These are phyloP conservation scores for Conopomorpha cramerella DNA, from an alignment of 1,140 invertebrate species.

Conservation along the genomic window DNA sequence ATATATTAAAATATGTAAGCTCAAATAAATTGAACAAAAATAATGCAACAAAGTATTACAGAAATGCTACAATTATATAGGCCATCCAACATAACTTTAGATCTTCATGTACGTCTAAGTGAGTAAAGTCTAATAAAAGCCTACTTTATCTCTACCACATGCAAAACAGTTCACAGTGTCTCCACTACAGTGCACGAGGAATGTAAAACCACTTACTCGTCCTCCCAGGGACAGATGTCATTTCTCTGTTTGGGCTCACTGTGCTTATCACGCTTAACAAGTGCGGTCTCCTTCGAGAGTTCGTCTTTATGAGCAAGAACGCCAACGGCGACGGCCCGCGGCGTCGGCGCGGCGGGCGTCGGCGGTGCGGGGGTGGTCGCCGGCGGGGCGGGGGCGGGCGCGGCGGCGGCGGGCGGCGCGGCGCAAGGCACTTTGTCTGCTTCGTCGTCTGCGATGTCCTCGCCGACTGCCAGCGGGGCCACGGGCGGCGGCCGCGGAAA, in stretches of 20 bases:
- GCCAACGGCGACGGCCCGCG: constrained; percentile 20
- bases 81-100: no score
- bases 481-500: constrained; percentile 30
- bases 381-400: constrained; percentile 14
- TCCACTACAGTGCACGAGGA: no score
- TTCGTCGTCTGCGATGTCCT: constrained; percentile 65
- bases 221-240: constrained; percentile 87
- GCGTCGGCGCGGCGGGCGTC: constrained; percentile 25
- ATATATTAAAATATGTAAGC: no score
- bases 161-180: no score
- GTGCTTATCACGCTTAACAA: constrained; percentile 51
- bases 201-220: constrained; percentile 91
- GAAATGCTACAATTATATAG: no score
- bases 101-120: no score
- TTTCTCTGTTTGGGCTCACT: constrained; percentile 65
- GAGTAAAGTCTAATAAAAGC: no score
- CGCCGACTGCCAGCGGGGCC: constrained; percentile 67
- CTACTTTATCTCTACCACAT: no score
- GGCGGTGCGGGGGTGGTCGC: constrained; percentile 12
- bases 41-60: no score
- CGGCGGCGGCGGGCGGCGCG: constrained; percentile 24
- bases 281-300: constrained; percentile 35
- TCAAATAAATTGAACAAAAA: no score
- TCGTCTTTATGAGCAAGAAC: constrained; percentile 27
- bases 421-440: constrained; percentile 51